Base-by-base conservation (phyloP, 2,888 invertebrate species). In the Orthosia gothica region DNA sequence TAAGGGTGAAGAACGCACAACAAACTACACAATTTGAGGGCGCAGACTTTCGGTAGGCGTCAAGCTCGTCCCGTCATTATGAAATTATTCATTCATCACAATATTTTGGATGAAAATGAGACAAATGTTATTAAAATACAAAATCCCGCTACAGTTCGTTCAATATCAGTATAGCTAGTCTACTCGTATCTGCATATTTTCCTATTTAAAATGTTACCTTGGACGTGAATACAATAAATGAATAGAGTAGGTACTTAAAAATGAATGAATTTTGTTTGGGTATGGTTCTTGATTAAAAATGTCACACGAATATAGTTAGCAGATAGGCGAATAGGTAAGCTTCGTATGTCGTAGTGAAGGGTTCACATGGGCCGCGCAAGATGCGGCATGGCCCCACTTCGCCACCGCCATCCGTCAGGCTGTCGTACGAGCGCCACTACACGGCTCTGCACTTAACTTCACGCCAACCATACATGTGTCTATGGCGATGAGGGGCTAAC, bases 371-470 rank as follows among this genome's bases (percentile, higher is more conserved):
- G 85, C 88, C 88, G 87, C 88, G 87, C 89, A 91, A 93, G 93
- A 92, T 88, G 92, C 88, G 90, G 86, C 88, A 86, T 23, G 73
- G 85, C 87, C 89, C 91, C 90, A 88, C 90, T 90, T 86, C 90
- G 90, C 94, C 92, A 95, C 87, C 90, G 90, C 94, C 92, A 95
- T 95, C 95, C 92, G 95, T 95, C 95, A 95, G 94, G 73, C 94
- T 95, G 94, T 93, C 94, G 92, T 76, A 84, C 84, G 90, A 88
- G 81, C 90, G 90, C 90, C 90, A 89, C 92, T 91, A 95, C 95
- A 95, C 89, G 93, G 92, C 90, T 94, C 90, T 94, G 95, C 95
- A 95, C 95, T 95, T 95, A 95, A 92, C 94, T 93, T 90, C 90
- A 89, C 90, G 89, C 92, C 91, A 92, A 87, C 88, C 90, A 89